Conservation (phyloP, 1,140 invertebrate species). For the Drosophila simulans region DNA sequence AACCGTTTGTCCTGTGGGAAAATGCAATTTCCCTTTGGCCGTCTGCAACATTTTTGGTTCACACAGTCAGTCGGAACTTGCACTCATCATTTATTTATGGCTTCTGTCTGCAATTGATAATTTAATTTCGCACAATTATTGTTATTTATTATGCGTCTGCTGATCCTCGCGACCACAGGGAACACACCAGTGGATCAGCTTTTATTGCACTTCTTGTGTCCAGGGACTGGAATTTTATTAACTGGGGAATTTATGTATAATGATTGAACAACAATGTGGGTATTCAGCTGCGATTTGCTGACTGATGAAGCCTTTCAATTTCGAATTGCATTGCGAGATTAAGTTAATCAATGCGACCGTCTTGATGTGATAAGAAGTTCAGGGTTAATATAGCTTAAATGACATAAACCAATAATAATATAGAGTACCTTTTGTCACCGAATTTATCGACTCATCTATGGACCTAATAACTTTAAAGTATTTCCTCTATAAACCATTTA, state of each 20-base stretch:
- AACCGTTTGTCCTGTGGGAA: slow-evolving; percentile 58
- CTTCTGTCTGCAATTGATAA: slow-evolving; percentile 73
- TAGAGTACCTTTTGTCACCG: not conserved
- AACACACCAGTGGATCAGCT: slow-evolving; percentile 35
- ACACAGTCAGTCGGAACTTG: slow-evolving; percentile 45
- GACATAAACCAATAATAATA: not conserved
- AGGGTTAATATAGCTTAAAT: slow-evolving; percentile 22
- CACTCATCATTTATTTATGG: slow-evolving; percentile 70
- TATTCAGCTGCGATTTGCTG: slow-evolving; percentile 50
- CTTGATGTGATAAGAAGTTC: slow-evolving; percentile 29
- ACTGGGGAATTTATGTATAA: slow-evolving; percentile 40
- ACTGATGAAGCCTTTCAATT: slow-evolving; percentile 37
- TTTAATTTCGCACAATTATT: slow-evolving; percentile 76
- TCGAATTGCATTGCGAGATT: slow-evolving; percentile 31
- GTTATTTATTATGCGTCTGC: slow-evolving; percentile 67
- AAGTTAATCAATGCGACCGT: slow-evolving; percentile 10
- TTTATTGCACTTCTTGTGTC: slow-evolving; percentile 39
- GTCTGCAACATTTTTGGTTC: slow-evolving; percentile 47
- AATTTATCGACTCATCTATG: slow-evolving; percentile 5
- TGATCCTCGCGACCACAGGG: slow-evolving; percentile 13
- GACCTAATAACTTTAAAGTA: slow-evolving; percentile 9
- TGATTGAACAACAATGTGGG: slow-evolving; percentile 42
- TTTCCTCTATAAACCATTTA: slow-evolving; percentile 52
- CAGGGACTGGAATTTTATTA: slow-evolving; percentile 50
- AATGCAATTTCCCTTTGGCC: slow-evolving; percentile 57